Base-by-base conservation (phyloP, 2,113 vertebrate genomes). In the Eupsittula cactorum region DNA sequence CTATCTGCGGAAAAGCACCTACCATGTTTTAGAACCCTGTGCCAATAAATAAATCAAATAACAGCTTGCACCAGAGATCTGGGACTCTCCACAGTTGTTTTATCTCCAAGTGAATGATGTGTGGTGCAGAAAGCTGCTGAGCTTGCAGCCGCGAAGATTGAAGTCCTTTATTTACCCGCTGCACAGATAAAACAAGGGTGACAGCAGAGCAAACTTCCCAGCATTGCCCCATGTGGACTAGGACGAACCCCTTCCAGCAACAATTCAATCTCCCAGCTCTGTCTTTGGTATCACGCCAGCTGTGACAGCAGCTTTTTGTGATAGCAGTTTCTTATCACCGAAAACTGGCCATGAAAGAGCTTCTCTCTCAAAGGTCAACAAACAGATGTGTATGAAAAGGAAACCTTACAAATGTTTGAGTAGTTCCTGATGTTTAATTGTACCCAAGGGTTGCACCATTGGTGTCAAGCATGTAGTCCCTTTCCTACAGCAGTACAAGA, bases 311-410 rank as follows among this genome's bases (percentile, higher is more conserved):
- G 52, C 63, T 85, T 85, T 85, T 90, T 74, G 91, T 82, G 67
- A 88, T 71, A 67, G 67, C 42, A 57, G 75, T 62, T 75, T 71
- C 83, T 94, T 95, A 91, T 89, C 89, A 59, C 89, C 0, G 1
- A 86, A 65, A 90, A 82, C 53, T 53, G 87, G 77, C 41, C 71
- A 93, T 0, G 7, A 77, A 95, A 94, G 63, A 37, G 79, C 85
- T 35, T 75, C 19, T 9, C 21, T 87, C 55, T 13, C 44, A 70
- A 81, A 96, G 94, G 93, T 96, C 95, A 96, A 77, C 44, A 83
- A 93, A 73, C 91, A 96, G 92, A 95, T 96, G 94, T 94, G 75
- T 64, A 55, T 81, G 37, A 91, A 96, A 95, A 91, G 77, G 91
- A 86, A 95, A 89, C 53, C 41, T 62, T 76, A 69, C 67, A 80